Evolutionary conservation across 2,113 vertebrate species (phyloP).

Genomic region (Xyliphius kryptos): DNA sequence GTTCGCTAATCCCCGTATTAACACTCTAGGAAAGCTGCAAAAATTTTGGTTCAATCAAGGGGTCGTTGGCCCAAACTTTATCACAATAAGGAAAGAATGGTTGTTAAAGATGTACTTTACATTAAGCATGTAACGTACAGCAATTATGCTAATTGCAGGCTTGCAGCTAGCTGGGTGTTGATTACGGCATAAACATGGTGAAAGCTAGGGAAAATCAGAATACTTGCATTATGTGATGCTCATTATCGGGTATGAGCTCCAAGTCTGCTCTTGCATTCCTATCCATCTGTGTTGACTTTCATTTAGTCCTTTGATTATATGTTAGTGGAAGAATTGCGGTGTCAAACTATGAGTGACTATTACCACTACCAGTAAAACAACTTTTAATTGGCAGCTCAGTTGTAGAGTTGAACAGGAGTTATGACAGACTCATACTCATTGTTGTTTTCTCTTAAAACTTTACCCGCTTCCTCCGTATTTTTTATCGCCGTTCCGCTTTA

Average conservation of each 20-base stretch:
- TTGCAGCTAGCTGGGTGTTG: conserved; percentile 70
- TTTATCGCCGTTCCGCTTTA: conserved; percentile 12
- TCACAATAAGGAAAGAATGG: conserved; percentile 51
- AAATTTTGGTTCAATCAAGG: conserved; percentile 6
- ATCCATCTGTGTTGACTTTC: conserved; percentile 62
- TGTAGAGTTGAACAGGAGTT: conserved; percentile 22
- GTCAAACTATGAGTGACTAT: conserved; percentile 23
- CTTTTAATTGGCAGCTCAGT: conserved; percentile 55
- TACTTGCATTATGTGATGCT: conserved; percentile 55
- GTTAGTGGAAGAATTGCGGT: conserved; percentile 46
- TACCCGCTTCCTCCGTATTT: conserved; percentile 4
- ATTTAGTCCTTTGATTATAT: conserved; percentile 51
- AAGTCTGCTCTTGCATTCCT: conserved; percentile 53
- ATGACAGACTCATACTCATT: neutral
- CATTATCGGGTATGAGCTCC: conserved; percentile 61
- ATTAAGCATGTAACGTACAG: conserved; percentile 67
- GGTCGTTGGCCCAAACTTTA: conserved; percentile 42
- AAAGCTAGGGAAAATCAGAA: conserved; percentile 53
- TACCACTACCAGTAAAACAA: conserved; percentile 34
- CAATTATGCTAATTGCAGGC: conserved; percentile 68
- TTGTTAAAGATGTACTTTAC: conserved; percentile 58
- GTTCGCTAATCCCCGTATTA: conserved; percentile 54
- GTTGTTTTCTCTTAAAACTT: conserved; percentile 24
- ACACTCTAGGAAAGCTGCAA: conserved; percentile 10
- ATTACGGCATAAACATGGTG: conserved; percentile 62